Evolutionary conservation across 2,888 invertebrate species (phyloP).

Genomic region (Aproaerema taeniolella): DNA sequence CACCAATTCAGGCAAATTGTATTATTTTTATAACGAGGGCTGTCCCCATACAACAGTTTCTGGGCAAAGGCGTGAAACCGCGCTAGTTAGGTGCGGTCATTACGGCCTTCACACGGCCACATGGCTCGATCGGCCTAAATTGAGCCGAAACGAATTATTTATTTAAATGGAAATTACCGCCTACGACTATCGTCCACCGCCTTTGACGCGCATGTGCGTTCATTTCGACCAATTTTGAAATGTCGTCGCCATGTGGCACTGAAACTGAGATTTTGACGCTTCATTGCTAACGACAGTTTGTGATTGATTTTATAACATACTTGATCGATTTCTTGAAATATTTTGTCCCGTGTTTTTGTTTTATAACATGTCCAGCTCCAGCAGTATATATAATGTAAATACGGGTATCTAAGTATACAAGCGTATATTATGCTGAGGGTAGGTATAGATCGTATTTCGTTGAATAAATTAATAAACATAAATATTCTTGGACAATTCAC

Average conservation of each 20-base stretch:
- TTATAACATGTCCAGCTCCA: no score
- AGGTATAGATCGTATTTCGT: no score
- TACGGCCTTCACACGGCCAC: constrained; percentile 58
- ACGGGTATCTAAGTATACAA: no score
- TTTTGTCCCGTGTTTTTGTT: no score
- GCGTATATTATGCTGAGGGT: no score
- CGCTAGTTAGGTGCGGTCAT: constrained; percentile 63
- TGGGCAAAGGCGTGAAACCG: constrained; percentile 63
- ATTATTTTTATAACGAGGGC: constrained; percentile 13
- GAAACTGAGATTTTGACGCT: constrained; percentile 12
- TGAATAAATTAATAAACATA: no score
- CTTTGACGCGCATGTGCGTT: constrained; percentile 52
- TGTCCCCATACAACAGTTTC: constrained; percentile 16
- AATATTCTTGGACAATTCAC: no score
- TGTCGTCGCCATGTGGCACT: constrained; percentile 47
- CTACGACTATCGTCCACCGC: constrained; percentile 38
- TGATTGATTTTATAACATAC: no score
- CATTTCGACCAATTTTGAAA: constrained; percentile 34
- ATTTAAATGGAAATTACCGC: constrained; percentile 70
- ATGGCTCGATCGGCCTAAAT: constrained; percentile 57
- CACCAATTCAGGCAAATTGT: constrained; percentile 3
- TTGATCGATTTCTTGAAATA: no score
- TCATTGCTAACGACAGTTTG: constrained; percentile 4
- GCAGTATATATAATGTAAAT: no score
- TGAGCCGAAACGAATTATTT: constrained; percentile 71